A percentile compares a stretch with the other conserved stretches of the same genome.
phyloP scores from a whole-genome alignment of 2,113 vertebrate genomes.

The Nyctibius bracteatus region DNA sequence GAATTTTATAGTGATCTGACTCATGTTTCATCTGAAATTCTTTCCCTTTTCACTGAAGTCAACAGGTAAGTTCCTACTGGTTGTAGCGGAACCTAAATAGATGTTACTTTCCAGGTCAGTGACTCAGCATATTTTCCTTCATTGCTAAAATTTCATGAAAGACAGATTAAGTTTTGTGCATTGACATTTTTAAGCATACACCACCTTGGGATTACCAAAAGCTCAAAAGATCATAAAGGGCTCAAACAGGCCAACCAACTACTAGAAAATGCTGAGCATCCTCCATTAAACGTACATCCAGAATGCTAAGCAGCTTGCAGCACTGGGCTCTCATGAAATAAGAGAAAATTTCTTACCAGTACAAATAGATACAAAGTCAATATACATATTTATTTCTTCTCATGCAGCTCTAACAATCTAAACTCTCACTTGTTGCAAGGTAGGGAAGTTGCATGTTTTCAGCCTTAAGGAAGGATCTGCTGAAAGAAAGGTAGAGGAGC shows the following conservation, averaged over 20 bases:
- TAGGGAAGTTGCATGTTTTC: background rate
- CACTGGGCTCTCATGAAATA: background rate
- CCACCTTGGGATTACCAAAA: background rate
- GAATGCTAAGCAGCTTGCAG: background rate
- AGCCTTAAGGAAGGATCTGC: background rate
- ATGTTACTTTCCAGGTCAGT: background rate
- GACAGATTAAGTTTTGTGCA: background rate
- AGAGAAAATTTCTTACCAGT: background rate
- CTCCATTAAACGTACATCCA: fast-evolving
- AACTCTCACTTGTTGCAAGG: background rate
- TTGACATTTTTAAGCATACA: background rate
- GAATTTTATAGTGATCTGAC: background rate
- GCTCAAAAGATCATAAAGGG: background rate
- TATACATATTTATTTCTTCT: background rate
- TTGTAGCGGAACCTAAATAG: background rate
- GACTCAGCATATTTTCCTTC: background rate
- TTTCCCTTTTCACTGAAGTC: background rate
- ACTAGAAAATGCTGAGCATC: background rate
- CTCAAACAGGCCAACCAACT: background rate
- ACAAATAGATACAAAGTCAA: background rate
- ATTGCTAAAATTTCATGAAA: background rate
- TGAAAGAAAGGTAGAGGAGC: background rate
- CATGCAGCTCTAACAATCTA: background rate
- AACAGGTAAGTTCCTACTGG: background rate
- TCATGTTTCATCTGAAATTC: background rate